Evolutionary conservation across 92 coral and sea anemone species (phyloP).

Genomic region (Epizoanthus fatuus): DNA sequence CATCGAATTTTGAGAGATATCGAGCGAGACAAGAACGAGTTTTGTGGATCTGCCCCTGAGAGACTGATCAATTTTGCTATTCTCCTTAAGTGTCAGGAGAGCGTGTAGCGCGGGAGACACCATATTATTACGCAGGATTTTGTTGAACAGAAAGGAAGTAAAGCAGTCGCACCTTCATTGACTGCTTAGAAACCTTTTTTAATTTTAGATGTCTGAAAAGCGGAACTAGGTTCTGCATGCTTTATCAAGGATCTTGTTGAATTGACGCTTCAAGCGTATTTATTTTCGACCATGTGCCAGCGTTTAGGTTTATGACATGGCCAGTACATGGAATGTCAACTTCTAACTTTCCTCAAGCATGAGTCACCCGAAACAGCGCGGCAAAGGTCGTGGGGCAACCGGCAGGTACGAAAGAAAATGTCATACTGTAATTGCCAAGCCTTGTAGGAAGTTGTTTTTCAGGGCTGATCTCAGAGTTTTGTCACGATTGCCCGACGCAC

Average conservation of each 20-base stretch:
- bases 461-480: slow-evolving; percentile 18
- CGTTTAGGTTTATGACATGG: slow-evolving; percentile 28
- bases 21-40: too few relatives aligned
- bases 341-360: slow-evolving; percentile 84
- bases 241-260: slow-evolving; percentile 32
- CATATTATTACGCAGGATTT: slow-evolving; percentile 79
- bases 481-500: slow-evolving; percentile 32
- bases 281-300: slow-evolving; percentile 33
- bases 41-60: not conserved
- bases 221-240: slow-evolving; percentile 66
- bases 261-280: slow-evolving; percentile 30
- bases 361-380: slow-evolving; percentile 76
- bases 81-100: slow-evolving; percentile 47
- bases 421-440: not conserved
- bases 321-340: slow-evolving; percentile 82
- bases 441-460: slow-evolving; percentile 24
- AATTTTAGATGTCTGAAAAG: slow-evolving; percentile 66
- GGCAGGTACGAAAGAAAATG: slow-evolving; percentile 69
- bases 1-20: not conserved
- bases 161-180: slow-evolving; percentile 64
- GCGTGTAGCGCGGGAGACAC: slow-evolving; percentile 84
- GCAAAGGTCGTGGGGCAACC: slow-evolving; percentile 82
- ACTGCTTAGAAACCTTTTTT: slow-evolving; percentile 77
- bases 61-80: slow-evolving; percentile 14
- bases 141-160: slow-evolving; percentile 84